Base-by-base conservation (phyloP, 2,888 invertebrate genomes). In the Eudasyphora cyanicolor region DNA sequence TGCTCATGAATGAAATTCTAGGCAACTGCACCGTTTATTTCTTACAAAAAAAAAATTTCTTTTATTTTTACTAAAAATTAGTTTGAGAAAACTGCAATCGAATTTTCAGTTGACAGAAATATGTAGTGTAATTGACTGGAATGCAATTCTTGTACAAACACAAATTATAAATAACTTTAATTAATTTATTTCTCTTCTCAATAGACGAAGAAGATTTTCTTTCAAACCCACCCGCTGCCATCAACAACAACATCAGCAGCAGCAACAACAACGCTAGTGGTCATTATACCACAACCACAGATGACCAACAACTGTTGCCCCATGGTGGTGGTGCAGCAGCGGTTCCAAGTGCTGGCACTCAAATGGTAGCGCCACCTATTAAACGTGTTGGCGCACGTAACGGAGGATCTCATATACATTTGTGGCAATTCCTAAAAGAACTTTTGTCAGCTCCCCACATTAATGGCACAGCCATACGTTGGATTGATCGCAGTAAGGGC, bases 351-450 rank as follows among this genome's bases (percentile, higher is more conserved):
- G 49, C 17, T 75, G 69, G 54, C 71, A 75, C 89, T 79, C 27
- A 73, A 77, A 38, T 27, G 81, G 4, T 89, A 88, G 24, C 87
- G n/a, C 45, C 57, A 62, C 73, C 85, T 24, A 60, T 85, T 1
- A 90, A 88, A 73, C 88, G 88, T 76, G 24, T 76, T 76, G 76
- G 82, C 45, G 57, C 76, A 10, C 87, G 86, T 45, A 86, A 78
- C 60, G 86, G 85, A 67, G 96, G 96, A 86, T 96, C 98, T 0
- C 98, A 98, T 92, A 99, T 99, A 87, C 99, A 99, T 92, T 94
- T 99, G 64, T 99, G 99, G 99, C 99, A 99, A 93, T 99, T 99
- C 93, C 94, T 99, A 75, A 98, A 98, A 91, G 99, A 99, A 91
- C 94, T 99, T 17, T 94, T 99, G 0, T 95, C 96, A 21, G 95